Evolutionary conservation across 2,797 vertebrate species (phyloP), one percentile per base, ranked within the genome.

Genomic region (Anguilla marmorata): DNA sequence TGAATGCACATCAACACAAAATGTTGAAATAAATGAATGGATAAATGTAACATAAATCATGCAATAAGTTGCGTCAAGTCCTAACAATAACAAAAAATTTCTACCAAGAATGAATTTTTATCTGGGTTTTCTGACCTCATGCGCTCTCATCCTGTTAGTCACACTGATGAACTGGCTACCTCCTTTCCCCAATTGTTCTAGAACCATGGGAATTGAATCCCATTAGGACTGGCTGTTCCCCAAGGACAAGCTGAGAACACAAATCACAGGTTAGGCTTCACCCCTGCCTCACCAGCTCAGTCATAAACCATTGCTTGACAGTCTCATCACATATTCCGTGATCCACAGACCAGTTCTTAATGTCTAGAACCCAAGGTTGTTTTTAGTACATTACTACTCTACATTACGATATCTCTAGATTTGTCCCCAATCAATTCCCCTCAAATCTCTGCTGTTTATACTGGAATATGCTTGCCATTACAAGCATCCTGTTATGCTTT

Each of bases 401-500:
- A 3, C 50, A 52, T 52, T 52, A 52, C 6, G 14, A 14, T 24
- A 19, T 79, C 3, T 79, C 37, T 7, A 79, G 41, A 37, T 79
- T 79, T 7, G 14, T 9, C 3, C 72, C 30, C 63, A 74, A 14
- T 74, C 27, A 74, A 74, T 74, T 30, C 69, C 11, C 30, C 27
- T 3, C 27, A 12, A 11, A 74, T 74, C 27, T 74, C 82, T 52
- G 45, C 14, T 54, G 48, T 50, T n/a, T 54, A n/a, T 30, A 74
- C 69, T 74, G 30, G 27, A 66, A 24, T 66, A 21, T 66, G 60
- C 11, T 66, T 66, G 24, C 2, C 60, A 66, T 66, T 66, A 66
- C 24, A n/a, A 12, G 12, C 54, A 58, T 85, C 84, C 84, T 85
- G 50, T 85, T 85, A 37, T 85, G 84, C 1, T 85, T 60, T 37